Evolutionary conservation across 1,140 invertebrate species (phyloP).

Genomic region (Caerostris darwini): DNA sequence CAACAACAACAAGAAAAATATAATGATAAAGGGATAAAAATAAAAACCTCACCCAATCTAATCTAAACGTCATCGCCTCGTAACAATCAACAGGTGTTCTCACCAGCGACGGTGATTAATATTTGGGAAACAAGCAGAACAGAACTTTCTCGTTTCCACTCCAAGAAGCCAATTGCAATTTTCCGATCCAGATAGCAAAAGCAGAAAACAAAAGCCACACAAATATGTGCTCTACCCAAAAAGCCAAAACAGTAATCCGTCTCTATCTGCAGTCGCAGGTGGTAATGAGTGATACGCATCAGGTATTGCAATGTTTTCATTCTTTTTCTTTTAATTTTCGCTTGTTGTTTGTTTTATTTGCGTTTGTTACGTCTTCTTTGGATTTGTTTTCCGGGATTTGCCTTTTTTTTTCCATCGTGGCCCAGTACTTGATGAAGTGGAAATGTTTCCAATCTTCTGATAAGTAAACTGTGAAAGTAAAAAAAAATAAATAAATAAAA

Average conservation of each 20-base stretch:
- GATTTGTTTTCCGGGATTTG: neutral
- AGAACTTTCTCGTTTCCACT: conserved; percentile 33
- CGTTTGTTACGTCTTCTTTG: no score
- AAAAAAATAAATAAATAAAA: no score
- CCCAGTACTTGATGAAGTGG: conserved; percentile 32
- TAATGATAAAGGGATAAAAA: no score
- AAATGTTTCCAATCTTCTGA: conserved; percentile 40
- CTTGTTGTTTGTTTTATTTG: neutral
- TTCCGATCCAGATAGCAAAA: conserved; percentile 50
- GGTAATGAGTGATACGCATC: conserved; percentile 72
- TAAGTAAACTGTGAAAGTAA: conserved; percentile 22
- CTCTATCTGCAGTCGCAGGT: conserved; percentile 50
- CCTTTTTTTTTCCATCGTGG: neutral
- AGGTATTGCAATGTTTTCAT: conserved; percentile 53
- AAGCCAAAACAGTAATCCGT: conserved; percentile 18
- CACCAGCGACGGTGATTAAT: conserved; percentile 45
- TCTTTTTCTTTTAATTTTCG: neutral
- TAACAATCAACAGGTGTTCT: conserved; percentile 60
- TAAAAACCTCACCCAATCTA: neutral
- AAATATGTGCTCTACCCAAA: neutral
- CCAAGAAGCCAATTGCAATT: conserved; percentile 56
- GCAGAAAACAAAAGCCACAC: neutral
- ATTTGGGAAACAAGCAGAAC: neutral
- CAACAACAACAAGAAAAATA: neutral
- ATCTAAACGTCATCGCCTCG: conserved; percentile 34